phyloP scores from a whole-genome alignment of 2,888 invertebrate species.

The Drosophila seclusa region DNA sequence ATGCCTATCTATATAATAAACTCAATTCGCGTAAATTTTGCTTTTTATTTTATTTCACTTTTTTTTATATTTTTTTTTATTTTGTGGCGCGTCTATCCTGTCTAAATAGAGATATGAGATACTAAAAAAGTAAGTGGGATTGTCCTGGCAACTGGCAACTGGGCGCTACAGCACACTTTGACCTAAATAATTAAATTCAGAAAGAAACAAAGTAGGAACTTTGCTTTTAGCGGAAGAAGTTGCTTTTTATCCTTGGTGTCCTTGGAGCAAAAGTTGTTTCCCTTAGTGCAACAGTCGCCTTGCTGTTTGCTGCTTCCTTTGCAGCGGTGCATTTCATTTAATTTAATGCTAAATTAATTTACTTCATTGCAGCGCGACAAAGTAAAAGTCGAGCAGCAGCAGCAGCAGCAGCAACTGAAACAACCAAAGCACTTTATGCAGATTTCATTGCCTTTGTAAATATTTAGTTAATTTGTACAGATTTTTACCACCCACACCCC shows the following conservation, averaged over 20 bases:
- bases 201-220: slow-evolving; percentile 35
- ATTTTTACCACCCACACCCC: slow-evolving; percentile 24
- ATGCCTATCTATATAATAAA: slow-evolving; percentile 59
- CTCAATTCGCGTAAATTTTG: slow-evolving; percentile 59
- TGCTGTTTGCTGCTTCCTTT: slow-evolving; percentile 14
- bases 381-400: slow-evolving; percentile 2
- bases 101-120: background rate
- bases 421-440: slow-evolving; percentile 62
- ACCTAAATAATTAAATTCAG: slow-evolving; percentile 79
- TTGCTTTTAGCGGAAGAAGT: slow-evolving; percentile 56
- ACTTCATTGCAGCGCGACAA: slow-evolving; percentile 48
- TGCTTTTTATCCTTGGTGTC: slow-evolving; percentile 38
- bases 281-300: slow-evolving; percentile 35
- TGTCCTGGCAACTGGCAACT: slow-evolving; percentile 50
- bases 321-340: slow-evolving; percentile 66
- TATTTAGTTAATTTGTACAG: slow-evolving; percentile 71
- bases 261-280: slow-evolving; percentile 44
- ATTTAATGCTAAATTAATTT: slow-evolving; percentile 78
- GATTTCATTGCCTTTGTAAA: slow-evolving; percentile 69
- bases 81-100: background rate
- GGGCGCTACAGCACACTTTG: slow-evolving; percentile 65
- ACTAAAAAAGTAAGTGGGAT: slow-evolving; percentile 57
- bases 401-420: slow-evolving; percentile 31
- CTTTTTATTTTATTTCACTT: slow-evolving; percentile 40
- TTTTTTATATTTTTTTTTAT: slow-evolving; percentile 5